Base-by-base conservation (phyloP, 2,888 invertebrate genomes). In the Plagodis dolabraria region DNA sequence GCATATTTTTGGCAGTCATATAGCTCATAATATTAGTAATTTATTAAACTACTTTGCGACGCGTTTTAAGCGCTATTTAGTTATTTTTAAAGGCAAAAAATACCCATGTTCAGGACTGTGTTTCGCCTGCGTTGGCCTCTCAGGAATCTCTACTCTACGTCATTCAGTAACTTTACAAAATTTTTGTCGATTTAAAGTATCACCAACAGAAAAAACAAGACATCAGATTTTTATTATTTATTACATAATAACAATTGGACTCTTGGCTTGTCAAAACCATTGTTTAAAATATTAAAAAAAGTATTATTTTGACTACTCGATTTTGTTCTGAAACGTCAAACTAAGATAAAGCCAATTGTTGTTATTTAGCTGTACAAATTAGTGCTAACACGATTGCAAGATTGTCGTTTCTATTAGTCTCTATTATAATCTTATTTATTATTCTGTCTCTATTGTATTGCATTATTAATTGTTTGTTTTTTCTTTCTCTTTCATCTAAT, bases 401-500 rank as follows among this genome's bases (percentile, higher is more conserved):
- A 57, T 60, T 61, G 49, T 61, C 67, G 62, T 72, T 61, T 77
- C 75, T 77, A 77, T 82, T 82, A 83, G 81, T 70, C 63, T 77
- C 75, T 77, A 77, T 82, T 83, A 83, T 81, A 70, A 72, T 74
- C 80, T 76, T 76, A 75, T 82, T 74, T 83, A 74, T 82, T 76
- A 76, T 75, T 80, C 72, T 83, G 71, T 78, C 81, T 78, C 81
- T 79, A 71, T 76, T 71, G 73, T 85, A 86, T 87, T 82, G 83
- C 81, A 87, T 90, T 85, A 88, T 90, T 92, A 92, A 93, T 92
- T 91, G 87, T 91, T 87, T 93, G 92, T 93, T 92, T 93, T 85
- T 89, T 89, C 92, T 93, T 93, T 93, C 89, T 92, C 89, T 93
- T 92, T 93, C 93, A 93, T 93, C 89, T 92, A 93, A 92, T 92